phyloP scores from a whole-genome alignment of 1,140 invertebrate genomes.

The Calephelis virginiensis region DNA sequence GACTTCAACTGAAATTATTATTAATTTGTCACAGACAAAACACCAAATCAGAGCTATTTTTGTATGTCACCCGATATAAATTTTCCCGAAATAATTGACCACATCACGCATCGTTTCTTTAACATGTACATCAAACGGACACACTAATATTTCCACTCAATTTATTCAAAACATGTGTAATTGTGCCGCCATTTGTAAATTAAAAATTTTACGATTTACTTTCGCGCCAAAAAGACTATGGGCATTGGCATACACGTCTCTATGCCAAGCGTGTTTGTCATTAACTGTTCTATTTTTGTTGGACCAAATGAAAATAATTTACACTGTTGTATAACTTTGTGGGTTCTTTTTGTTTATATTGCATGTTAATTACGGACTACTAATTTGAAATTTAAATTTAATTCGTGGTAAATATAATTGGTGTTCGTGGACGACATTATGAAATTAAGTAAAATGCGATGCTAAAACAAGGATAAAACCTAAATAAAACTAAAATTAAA shows the following conservation, averaged over 20 bases:
- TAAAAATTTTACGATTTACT: slow-evolving; percentile 26
- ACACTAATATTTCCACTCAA: slow-evolving; percentile 18
- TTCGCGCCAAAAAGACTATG: slow-evolving; percentile 45
- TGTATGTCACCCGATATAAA: slow-evolving; percentile 39
- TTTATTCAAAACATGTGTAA: slow-evolving; percentile 13
- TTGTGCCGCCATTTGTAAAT: slow-evolving; percentile 16
- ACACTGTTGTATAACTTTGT: slow-evolving; percentile 40
- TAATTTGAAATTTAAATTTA: slow-evolving; percentile 22
- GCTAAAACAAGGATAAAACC: no score
- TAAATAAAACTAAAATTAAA: no score
- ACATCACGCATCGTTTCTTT: slow-evolving; percentile 44
- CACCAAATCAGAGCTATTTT: slow-evolving; percentile 32
- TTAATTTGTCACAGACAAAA: slow-evolving; percentile 25
- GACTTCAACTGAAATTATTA: slow-evolving; percentile 18
- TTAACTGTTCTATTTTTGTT: slow-evolving; percentile 68
- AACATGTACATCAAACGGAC: slow-evolving; percentile 24
- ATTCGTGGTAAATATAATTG: neutral
- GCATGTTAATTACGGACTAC: slow-evolving; percentile 33
- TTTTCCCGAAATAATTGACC: slow-evolving; percentile 43
- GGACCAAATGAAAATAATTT: slow-evolving; percentile 53
- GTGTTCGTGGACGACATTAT: neutral
- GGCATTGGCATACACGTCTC: slow-evolving; percentile 41
- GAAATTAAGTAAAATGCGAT: no score
- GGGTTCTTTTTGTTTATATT: slow-evolving; percentile 27
- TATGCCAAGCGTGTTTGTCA: slow-evolving; percentile 41